phyloP scores from a whole-genome alignment of 2,888 invertebrate genomes.

The Eutolmus rufibarbis region DNA sequence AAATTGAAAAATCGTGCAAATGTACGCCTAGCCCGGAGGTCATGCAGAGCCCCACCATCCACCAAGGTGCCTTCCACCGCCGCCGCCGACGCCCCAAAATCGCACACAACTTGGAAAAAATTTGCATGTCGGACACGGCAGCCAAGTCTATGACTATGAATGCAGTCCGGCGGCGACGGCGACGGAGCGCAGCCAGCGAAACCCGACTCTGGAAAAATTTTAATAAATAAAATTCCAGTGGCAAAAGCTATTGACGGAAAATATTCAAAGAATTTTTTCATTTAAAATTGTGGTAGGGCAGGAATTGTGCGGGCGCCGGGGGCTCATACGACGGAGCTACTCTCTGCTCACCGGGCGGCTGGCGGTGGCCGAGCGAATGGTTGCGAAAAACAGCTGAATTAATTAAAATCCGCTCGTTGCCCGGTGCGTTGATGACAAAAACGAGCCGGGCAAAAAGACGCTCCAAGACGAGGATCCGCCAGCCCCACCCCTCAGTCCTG shows the following conservation, averaged over 20 bases:
- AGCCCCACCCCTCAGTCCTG: background rate
- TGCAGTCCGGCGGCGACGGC: background rate
- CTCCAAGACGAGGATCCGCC: background rate
- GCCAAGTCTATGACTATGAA: conserved; percentile 31
- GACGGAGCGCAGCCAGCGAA: background rate
- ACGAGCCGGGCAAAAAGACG: background rate
- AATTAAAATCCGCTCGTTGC: conserved; percentile 8
- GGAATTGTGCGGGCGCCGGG: background rate
- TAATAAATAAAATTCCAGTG: conserved; percentile 42
- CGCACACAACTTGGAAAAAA: background rate
- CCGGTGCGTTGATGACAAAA: conserved; percentile 14
- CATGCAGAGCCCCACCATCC: too few species aligned
- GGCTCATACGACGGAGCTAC: background rate
- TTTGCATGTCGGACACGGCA: conserved; percentile 18
- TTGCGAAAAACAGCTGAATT: conserved; percentile 26
- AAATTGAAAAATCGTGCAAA: conserved; percentile 7
- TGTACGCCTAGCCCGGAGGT: background rate
- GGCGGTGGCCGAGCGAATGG: background rate
- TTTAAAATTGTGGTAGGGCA: conserved; percentile 37
- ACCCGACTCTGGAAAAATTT: conserved; percentile 14
- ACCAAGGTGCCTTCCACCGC: background rate
- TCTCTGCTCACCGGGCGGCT: background rate
- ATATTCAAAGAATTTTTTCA: conserved; percentile 41
- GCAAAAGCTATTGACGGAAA: conserved; percentile 31
- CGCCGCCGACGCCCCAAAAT: background rate